Evolutionary conservation across 2,888 invertebrate genomes (phyloP).

Genomic region (Callimorpha dominula): DNA sequence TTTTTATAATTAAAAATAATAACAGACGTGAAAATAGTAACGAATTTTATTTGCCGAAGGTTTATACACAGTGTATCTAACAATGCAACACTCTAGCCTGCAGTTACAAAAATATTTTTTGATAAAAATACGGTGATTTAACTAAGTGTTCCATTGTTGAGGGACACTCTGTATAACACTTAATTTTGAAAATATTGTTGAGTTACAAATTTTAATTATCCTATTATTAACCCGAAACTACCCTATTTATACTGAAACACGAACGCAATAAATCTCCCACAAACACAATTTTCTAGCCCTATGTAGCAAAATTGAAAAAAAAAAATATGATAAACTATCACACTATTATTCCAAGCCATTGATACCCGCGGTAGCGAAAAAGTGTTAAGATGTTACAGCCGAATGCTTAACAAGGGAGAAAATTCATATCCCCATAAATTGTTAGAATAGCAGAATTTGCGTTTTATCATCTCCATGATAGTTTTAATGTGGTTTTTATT

Average conservation of each 20-base stretch:
- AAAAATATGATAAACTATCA: constrained; percentile 14
- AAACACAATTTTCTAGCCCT: neutral
- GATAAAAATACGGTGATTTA: too few species aligned
- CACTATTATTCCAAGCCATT: constrained; percentile 62
- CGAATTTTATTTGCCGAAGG: too few species aligned
- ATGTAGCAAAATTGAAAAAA: constrained; percentile 8
- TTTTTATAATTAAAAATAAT: too few species aligned
- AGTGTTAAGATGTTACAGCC: constrained; percentile 64
- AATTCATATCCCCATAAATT: constrained; percentile 62
- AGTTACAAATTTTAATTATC: too few species aligned
- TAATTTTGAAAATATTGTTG: too few species aligned
- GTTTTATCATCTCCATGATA: constrained; percentile 26
- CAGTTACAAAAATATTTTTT: too few species aligned
- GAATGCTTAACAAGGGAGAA: constrained; percentile 59
- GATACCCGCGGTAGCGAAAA: constrained; percentile 55
- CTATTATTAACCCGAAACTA: neutral
- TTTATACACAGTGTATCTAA: too few species aligned
- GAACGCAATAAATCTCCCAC: constrained; percentile 2
- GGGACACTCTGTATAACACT: too few species aligned
- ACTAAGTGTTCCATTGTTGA: too few species aligned
- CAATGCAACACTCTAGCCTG: too few species aligned
- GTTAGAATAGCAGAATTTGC: constrained; percentile 32
- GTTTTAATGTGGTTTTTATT: constrained; percentile 36
- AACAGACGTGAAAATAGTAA: too few species aligned
- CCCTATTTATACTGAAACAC: neutral